A percentile compares a stretch with the other conserved stretches of the same genome.
Evolutionary conservation across 2,797 vertebrate genomes (phyloP).

Genomic region (Pantherophis alleghaniensis): DNA sequence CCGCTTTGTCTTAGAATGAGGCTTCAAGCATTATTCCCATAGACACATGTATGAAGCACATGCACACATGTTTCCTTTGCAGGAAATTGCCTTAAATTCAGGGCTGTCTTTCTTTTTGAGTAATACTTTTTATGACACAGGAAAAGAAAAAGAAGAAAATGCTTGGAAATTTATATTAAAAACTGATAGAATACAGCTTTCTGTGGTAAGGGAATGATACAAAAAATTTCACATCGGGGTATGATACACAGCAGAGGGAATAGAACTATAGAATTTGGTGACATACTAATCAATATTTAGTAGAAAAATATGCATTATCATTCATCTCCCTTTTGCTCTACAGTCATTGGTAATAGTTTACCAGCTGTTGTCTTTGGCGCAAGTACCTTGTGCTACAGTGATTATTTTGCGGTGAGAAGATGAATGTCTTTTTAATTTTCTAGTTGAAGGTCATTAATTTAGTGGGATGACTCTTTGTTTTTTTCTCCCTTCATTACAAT

Average conservation of each 20-base stretch:
- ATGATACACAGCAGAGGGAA: background rate
- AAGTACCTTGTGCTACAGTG: conserved; percentile 4
- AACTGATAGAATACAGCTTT: background rate
- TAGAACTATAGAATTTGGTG: background rate
- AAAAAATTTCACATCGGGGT: background rate
- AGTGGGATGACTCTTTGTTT: background rate
- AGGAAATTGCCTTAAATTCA: background rate
- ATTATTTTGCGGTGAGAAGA: conserved; percentile 27
- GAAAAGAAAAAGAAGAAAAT: background rate
- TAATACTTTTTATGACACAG: background rate
- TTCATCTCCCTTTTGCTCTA: background rate
- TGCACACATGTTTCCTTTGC: background rate
- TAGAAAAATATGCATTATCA: background rate
- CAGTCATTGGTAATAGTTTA: conserved; percentile 17
- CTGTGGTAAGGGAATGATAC: background rate
- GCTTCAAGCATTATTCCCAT: background rate
- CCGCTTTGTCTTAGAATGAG: background rate
- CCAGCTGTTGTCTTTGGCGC: conserved; percentile 4
- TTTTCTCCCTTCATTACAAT: conserved; percentile 40
- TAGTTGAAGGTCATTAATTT: conserved; percentile 48
- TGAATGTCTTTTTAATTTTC: conserved; percentile 52
- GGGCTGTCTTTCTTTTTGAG: background rate
- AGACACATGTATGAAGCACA: background rate
- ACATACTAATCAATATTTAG: background rate
- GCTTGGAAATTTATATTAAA: background rate